Base-by-base conservation (phyloP, 1,140 invertebrate genomes). In the Phymorhynchus buccinoides region DNA sequence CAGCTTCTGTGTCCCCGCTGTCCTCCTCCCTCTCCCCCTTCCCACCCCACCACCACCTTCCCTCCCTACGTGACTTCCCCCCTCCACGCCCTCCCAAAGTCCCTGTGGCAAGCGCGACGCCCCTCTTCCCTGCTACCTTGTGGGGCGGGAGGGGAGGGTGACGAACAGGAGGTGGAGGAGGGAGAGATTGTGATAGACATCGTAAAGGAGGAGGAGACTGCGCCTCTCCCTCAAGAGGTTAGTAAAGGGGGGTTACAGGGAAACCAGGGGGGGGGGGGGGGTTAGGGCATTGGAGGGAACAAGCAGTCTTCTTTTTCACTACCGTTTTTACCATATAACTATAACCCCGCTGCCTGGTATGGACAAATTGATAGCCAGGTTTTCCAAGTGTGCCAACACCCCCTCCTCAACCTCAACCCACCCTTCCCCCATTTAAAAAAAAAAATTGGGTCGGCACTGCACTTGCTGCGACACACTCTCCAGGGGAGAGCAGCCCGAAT, bases 1-100 rank as follows among this genome's bases (percentile, higher is more conserved):
- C 22, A n/a, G 32, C 80, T 81, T 3, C 30, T 81, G 1, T 81
- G 80, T 39, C 30, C 30, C 35, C 52, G 66, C 35, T 81, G 80
- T 44, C 48, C 32, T 16, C 27, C 42, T 30, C 44, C 2, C 14
- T 35, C 32, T 35, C 44, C 52, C 35, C 16, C 44, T 56, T n/a
- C 35, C 37, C n/a, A 18, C 30, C 16, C 18, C 12, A 30, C 12
- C 52, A 9, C 22, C 52, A 37, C 62, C 12, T 22, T 27, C 32
- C 30, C 37, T 27, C 35, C 14, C 18, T 22, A 7, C 12, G 0
- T 66, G 35, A 32, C 14, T 39, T 22, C 18, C 32, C 52, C 62
- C 6, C 14, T 56, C 35, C 12, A 14, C 3, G 14, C 9, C 37
- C 9, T 18, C 35, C 35, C 73, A 35, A 75, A 9, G 7, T 27